Evolutionary conservation across 2,113 vertebrate species (phyloP).

Genomic region (Eclectus roratus): DNA sequence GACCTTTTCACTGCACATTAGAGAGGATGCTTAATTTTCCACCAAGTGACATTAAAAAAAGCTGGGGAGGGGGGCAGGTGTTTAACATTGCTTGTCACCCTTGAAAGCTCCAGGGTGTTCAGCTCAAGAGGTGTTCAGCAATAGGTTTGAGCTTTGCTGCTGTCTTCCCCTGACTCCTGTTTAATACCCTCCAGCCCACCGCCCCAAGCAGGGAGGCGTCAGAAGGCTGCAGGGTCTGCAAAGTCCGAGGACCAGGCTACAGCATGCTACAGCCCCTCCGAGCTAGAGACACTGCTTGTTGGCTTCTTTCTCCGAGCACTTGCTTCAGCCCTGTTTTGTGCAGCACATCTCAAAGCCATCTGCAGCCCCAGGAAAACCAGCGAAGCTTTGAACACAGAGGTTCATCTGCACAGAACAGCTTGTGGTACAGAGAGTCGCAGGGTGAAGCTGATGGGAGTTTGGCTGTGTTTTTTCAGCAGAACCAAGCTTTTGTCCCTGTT

Average conservation of each 20-base stretch:
- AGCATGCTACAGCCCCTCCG: rapidly evolving
- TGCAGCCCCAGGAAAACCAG: neutral
- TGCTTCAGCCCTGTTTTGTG: neutral
- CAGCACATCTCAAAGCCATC: neutral
- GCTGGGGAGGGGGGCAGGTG: rapidly evolving
- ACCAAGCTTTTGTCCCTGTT: neutral
- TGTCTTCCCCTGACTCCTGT: neutral
- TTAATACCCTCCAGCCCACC: neutral
- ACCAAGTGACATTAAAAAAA: neutral
- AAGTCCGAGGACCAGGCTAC: neutral
- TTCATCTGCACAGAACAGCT: neutral
- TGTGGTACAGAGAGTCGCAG: rapidly evolving
- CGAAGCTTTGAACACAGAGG: neutral
- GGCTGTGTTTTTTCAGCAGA: neutral
- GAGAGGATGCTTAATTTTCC: neutral
- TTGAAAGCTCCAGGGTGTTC: neutral
- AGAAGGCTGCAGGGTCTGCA: neutral
- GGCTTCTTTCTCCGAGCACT: neutral
- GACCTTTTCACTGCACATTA: neutral
- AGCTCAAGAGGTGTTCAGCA: neutral
- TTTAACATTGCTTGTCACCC: neutral
- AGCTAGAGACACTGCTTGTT: neutral
- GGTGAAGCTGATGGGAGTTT: neutral
- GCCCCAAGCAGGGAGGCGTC: neutral
- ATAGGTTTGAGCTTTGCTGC: neutral